Evolutionary conservation across 2,888 invertebrate genomes (phyloP), one percentile per base, ranked within the genome.

Genomic region (Coenonympha arcania): DNA sequence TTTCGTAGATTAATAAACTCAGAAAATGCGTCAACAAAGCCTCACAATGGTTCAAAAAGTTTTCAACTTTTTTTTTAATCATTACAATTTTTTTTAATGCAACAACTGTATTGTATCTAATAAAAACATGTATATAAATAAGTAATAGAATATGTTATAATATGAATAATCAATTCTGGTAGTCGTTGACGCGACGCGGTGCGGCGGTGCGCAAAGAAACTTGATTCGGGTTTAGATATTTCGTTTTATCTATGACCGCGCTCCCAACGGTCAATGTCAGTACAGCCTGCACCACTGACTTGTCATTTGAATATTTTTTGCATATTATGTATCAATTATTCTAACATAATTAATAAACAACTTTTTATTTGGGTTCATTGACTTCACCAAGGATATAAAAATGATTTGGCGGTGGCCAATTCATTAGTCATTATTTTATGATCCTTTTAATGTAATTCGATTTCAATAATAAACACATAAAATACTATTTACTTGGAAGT

Each of bases 251-350:
- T 56, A 48, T 56, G 59, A 57, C 58, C 57, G 57, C 55, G 50
- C 58, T 54, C 39, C 24, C 46, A 60, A 60, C 65, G 64, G 67
- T 68, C 68, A 68, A 66, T 68, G 68, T 66, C 68, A 68, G 65
- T 61, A 62, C 57, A 66, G 63, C 61, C 61, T 68, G 66, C 59
- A 62, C 51, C 58, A 60, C n/a, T n/a, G 62, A 65, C 64, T 65
- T 66, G 65, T 69, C 63, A 61, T 66, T 66, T 68, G 62, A 65
- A 66, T 63, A 66, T 65, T 69, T 65, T 68, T 66, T 62, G 61
- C 59, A 55, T 58, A 57, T 52, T 58, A 57, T 52, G 56, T 63
- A 61, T 61, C 61, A 62, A 50, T 52, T 58, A 55, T 56, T 63
- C 66, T 63, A 66, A 66, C 64, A 59, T 65, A 66, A 68, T 64